Percentiles rank a stretch among this genome's conserved stretches.
Evolutionary conservation across 1,140 invertebrate species (phyloP).

Genomic region (Drosophila oshimai): DNA sequence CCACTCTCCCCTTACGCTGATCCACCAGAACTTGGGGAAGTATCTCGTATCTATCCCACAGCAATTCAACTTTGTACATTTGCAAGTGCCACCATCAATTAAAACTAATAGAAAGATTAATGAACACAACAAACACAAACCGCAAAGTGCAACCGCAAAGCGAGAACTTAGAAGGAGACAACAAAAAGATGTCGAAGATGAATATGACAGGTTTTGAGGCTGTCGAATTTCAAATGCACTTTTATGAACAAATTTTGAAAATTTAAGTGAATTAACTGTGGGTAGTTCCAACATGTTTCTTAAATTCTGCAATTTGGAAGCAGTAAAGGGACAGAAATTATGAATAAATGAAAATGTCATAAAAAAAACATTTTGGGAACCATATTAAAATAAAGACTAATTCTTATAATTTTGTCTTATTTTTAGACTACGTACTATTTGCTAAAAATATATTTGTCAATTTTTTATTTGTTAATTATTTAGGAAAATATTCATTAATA

Average conservation of each 20-base stretch:
- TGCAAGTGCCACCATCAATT: slow-evolving; percentile 71
- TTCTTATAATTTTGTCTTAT: too few relatives aligned
- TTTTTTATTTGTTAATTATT: too few relatives aligned
- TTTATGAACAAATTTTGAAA: neutral
- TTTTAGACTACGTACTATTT: too few relatives aligned
- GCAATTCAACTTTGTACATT: slow-evolving; percentile 53
- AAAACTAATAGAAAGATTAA: slow-evolving; percentile 80
- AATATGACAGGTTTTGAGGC: neutral
- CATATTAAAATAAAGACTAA: too few relatives aligned
- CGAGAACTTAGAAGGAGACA: slow-evolving; percentile 45
- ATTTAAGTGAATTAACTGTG: too few relatives aligned
- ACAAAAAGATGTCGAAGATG: slow-evolving; percentile 38
- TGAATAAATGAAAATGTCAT: too few relatives aligned
- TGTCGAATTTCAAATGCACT: slow-evolving; percentile 6
- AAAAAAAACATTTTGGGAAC: too few relatives aligned
- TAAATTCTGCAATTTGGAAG: too few relatives aligned
- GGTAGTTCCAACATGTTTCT: too few relatives aligned
- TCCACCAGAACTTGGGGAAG: neutral
- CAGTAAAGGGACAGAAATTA: too few relatives aligned
- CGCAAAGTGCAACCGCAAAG: slow-evolving; percentile 57
- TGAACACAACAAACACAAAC: slow-evolving; percentile 43
- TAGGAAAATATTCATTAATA: too few relatives aligned
- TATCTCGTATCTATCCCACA: slow-evolving; percentile 34
- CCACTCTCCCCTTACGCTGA: neutral
- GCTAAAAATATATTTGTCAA: too few relatives aligned